Evolutionary conservation across 1,140 invertebrate genomes (phyloP).

Genomic region (Planococcus citri): DNA sequence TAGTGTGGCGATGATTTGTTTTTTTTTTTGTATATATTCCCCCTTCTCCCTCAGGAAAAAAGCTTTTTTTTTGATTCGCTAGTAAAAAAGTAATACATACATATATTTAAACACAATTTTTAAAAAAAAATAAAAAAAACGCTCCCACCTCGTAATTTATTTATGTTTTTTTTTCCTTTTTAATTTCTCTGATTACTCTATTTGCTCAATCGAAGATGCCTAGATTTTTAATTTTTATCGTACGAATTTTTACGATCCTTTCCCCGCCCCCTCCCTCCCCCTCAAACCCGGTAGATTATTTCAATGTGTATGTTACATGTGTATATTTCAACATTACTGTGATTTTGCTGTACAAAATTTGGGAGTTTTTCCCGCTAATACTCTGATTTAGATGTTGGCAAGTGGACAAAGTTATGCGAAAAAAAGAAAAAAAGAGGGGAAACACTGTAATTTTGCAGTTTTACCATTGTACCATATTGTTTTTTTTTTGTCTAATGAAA

Average conservation of each 20-base stretch:
- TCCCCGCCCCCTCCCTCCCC: too few species aligned
- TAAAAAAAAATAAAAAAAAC: background rate
- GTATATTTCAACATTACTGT: background rate
- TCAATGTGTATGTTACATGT: background rate
- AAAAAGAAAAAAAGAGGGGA: background rate
- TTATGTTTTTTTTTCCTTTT: too few species aligned
- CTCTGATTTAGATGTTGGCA: background rate
- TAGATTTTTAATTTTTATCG: constrained; percentile 16
- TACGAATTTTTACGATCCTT: constrained; percentile 7
- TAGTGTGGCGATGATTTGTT: background rate
- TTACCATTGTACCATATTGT: background rate
- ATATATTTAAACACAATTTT: background rate
- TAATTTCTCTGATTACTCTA: constrained; percentile 12
- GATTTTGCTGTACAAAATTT: background rate
- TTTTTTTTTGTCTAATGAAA: too few species aligned
- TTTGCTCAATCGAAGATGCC: constrained; percentile 16
- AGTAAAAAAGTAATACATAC: too few species aligned
- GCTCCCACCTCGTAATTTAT: constrained; percentile 1
- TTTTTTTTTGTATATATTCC: too few species aligned
- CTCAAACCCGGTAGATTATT: too few species aligned
- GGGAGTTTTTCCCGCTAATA: background rate
- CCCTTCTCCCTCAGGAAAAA: too few species aligned
- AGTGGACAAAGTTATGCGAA: too few species aligned
- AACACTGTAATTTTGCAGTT: background rate
- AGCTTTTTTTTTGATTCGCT: too few species aligned